Evolutionary conservation across 2,113 vertebrate genomes (phyloP).

Genomic region (Noctilio leporinus): DNA sequence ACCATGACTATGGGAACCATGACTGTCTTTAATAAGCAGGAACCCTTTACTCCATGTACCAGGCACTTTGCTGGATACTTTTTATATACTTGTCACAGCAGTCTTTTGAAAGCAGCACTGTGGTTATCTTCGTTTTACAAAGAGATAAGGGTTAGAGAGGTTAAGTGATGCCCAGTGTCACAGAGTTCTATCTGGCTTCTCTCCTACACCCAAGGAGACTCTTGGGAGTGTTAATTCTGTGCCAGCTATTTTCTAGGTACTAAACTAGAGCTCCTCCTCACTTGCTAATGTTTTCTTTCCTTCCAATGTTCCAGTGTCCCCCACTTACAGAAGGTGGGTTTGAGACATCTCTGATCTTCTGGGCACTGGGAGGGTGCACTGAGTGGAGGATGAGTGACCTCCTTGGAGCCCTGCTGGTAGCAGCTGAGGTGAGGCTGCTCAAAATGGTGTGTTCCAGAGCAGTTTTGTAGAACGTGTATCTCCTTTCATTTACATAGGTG

Average conservation of each 20-base stretch:
- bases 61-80: neutral
- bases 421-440: neutral
- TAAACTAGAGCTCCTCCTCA: neutral
- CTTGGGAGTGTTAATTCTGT: neutral
- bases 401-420: neutral
- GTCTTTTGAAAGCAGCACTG: accelerated
- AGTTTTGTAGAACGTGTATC: neutral
- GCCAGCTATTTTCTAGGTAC: neutral
- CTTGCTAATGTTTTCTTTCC: neutral
- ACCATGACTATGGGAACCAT: neutral
- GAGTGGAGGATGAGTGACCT: neutral
- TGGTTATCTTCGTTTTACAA: neutral
- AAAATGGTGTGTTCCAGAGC: neutral
- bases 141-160: neutral
- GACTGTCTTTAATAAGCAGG: neutral
- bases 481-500: neutral
- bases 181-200: neutral
- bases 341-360: neutral
- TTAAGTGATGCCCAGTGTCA: neutral
- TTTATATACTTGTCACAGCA: neutral
- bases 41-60: neutral
- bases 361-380: neutral
- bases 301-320: neutral
- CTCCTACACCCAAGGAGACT: neutral
- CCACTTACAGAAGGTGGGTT: neutral